Percentiles rank a stretch among this genome's conserved stretches.
phyloP scores from a whole-genome alignment of 2,888 invertebrate genomes.

The Caenorhabditis drosophilae region DNA sequence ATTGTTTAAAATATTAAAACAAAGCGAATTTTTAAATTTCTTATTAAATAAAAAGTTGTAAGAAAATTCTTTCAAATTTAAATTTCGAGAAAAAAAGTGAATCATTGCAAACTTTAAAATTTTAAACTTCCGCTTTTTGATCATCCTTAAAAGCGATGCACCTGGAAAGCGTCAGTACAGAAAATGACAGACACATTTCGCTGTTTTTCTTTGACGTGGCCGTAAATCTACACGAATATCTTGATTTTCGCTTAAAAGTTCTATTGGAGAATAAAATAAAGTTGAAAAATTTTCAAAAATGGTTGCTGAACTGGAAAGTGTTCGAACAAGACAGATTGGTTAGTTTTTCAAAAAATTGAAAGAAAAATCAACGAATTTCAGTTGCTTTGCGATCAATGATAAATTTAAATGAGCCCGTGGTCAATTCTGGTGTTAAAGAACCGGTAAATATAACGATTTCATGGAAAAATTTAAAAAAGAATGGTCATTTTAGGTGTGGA shows the following conservation, averaged over 20 bases:
- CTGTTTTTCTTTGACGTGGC: constrained; percentile 24
- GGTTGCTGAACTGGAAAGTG: constrained; percentile 43
- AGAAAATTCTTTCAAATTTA: too few relatives aligned
- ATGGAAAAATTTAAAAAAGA: too few relatives aligned
- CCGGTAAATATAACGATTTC: constrained; percentile 65
- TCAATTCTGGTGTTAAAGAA: constrained; percentile 60
- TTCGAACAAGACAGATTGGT: constrained; percentile 55
- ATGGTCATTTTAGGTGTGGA: constrained; percentile 10
- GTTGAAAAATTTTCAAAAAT: constrained; percentile 5
- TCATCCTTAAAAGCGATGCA: neutral
- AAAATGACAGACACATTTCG: constrained; percentile 3
- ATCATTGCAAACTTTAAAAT: neutral
- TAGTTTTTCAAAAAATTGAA: constrained; percentile 2
- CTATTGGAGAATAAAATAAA: constrained; percentile 1
- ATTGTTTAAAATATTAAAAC: too few relatives aligned
- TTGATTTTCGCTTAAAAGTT: constrained; percentile 6
- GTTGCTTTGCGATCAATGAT: constrained; percentile 65
- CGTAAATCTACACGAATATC: constrained; percentile 29
- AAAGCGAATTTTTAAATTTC: too few relatives aligned
- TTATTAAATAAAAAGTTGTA: too few relatives aligned
- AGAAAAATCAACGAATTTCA: constrained; percentile 22
- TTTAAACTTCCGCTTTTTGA: too few relatives aligned
- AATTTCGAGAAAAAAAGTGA: too few relatives aligned
- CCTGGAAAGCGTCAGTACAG: constrained; percentile 7
- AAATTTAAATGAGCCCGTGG: constrained; percentile 65